These are phyloP conservation scores for Drosophila repletoides DNA, from an alignment of 1,140 invertebrate species.

Conservation along the genomic window DNA sequence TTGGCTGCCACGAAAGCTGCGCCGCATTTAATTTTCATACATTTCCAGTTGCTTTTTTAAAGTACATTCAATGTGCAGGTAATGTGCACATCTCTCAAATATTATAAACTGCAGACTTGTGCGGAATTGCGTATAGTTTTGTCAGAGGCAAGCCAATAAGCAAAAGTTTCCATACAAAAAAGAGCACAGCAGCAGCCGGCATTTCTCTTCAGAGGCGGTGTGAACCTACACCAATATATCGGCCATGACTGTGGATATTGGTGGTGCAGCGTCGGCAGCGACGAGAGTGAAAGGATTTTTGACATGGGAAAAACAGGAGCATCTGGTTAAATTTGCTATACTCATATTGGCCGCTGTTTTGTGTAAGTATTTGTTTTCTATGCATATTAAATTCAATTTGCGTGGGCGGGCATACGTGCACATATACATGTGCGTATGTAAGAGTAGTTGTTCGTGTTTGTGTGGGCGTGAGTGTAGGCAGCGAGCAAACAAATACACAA, in stretches of 20 bases:
- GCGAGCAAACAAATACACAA: not conserved
- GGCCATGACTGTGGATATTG: conserved; percentile 60
- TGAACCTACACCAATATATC: conserved; percentile 3
- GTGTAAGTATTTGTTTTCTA: conserved; percentile 93
- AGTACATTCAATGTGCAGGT: conserved; percentile 10
- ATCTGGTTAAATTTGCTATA: conserved; percentile 95
- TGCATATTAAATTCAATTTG: not conserved
- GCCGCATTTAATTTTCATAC: conserved; percentile 28
- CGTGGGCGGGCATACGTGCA: conserved; percentile 6
- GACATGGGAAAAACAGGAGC: conserved; percentile 94
- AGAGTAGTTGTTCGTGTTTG: not conserved
- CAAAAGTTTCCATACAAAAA: not conserved
- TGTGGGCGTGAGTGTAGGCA: conserved; percentile 3
- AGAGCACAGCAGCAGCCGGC: conserved; percentile 38
- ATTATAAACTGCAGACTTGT: conserved; percentile 5
- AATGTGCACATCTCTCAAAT: conserved; percentile 23
- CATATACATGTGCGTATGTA: not conserved
- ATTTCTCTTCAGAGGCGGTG: conserved; percentile 17
- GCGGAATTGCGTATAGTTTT: conserved; percentile 27
- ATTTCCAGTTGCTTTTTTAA: conserved; percentile 29
- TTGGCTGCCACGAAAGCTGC: conserved; percentile 41
- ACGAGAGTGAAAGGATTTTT: conserved; percentile 41
- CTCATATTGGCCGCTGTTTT: conserved; percentile 95
- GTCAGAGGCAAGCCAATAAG: conserved; percentile 11
- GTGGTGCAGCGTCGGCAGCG: conserved; percentile 17